Conservation (phyloP, 1,140 invertebrate genomes). For the Macrobrachium rosenbergii region DNA sequence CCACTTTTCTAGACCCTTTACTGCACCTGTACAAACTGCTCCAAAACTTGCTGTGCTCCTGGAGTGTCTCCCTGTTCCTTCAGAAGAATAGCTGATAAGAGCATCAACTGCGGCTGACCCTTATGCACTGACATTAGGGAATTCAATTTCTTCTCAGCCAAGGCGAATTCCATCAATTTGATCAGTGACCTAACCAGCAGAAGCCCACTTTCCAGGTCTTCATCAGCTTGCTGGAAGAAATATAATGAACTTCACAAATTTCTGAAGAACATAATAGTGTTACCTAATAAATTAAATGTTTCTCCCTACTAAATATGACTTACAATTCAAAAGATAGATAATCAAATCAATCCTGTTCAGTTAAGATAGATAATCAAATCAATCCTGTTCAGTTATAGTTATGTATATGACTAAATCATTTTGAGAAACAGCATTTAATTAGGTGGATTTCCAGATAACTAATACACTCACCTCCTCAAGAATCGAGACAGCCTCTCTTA, state of each 20-base stretch:
- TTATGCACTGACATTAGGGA: constrained; percentile 20
- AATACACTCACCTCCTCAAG: constrained; percentile 37
- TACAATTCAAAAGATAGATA: too few species aligned
- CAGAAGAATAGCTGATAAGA: constrained; percentile 23
- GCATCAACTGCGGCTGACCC: constrained; percentile 12
- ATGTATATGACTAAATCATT: too few species aligned
- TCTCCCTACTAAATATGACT: too few species aligned
- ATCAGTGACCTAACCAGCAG: constrained; percentile 41
- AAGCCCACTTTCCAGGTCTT: constrained; percentile 41
- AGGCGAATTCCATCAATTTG: constrained; percentile 39
- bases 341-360: too few species aligned
- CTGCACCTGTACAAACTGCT: constrained; percentile 35
- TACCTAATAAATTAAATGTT: neutral
- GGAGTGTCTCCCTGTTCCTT: constrained; percentile 30
- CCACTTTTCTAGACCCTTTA: too few species aligned
- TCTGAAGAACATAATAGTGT: neutral
- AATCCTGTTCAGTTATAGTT: too few species aligned
- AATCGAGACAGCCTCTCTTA: constrained; percentile 39
- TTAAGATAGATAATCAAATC: too few species aligned
- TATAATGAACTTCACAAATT: neutral
- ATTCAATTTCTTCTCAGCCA: constrained; percentile 24
- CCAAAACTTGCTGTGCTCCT: constrained; percentile 32
- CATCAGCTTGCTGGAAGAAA: constrained; percentile 22
- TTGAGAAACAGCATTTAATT: neutral
- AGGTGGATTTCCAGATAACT: neutral